Percentiles rank a stretch among this genome's conserved stretches.
Conservation (phyloP, 2,113 vertebrate genomes). For the Cranoglanis bouderius region DNA sequence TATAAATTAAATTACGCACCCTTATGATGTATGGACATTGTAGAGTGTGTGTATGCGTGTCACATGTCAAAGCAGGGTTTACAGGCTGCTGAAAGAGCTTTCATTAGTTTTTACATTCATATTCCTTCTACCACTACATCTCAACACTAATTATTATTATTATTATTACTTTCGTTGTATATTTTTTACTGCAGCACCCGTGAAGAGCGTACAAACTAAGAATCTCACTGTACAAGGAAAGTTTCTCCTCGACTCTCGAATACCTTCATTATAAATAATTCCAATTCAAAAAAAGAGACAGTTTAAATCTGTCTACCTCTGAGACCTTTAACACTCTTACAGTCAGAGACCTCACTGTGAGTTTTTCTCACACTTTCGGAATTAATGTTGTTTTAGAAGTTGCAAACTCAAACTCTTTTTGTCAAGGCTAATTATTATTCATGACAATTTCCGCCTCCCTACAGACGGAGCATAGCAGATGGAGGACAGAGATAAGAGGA, state of each 20-base stretch:
- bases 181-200: not conserved
- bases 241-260: not conserved
- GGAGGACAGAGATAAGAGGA: not conserved
- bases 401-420: not conserved
- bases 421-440: conserved; percentile 20
- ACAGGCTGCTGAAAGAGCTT: too few species aligned
- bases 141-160: too few species aligned
- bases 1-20: too few species aligned
- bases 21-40: too few species aligned
- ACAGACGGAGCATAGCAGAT: not conserved
- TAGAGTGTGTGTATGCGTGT: too few species aligned
- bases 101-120: too few species aligned
- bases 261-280: conserved; percentile 4
- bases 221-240: not conserved
- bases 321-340: conserved; percentile 37
- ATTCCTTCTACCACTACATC: not conserved
- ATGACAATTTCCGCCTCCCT: not conserved
- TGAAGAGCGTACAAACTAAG: not conserved
- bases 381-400: conserved; percentile 13
- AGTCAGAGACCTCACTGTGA: not conserved
- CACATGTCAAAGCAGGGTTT: too few species aligned
- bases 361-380: not conserved
- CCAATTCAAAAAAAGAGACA: not conserved
- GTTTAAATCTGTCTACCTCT: conserved; percentile 38
- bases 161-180: not conserved